phyloP scores from a whole-genome alignment of 2,113 vertebrate species.

The Lipophrys pholis region DNA sequence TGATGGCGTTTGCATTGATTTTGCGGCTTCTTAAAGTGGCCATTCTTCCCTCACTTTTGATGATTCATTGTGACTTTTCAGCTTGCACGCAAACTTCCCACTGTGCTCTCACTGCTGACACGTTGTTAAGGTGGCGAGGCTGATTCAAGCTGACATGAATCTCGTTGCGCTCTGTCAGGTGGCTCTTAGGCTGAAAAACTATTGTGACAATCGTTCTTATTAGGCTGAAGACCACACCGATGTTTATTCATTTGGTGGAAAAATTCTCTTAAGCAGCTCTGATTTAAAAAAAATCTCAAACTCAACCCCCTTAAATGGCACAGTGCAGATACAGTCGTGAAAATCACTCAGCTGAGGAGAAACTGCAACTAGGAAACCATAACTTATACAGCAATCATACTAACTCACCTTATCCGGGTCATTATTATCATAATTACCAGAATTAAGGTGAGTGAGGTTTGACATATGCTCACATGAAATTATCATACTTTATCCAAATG shows the following conservation, averaged over 20 bases:
- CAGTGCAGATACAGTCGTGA: no score
- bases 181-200: neutral
- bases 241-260: neutral
- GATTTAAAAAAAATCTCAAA: neutral
- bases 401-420: no score
- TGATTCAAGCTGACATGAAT: neutral
- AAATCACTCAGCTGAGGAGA: no score
- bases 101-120: neutral
- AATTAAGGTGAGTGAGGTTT: no score
- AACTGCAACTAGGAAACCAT: no score
- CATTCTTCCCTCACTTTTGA: neutral
- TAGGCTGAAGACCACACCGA: neutral
- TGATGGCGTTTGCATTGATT: neutral
- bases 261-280: no score
- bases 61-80: neutral
- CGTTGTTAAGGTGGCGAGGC: neutral
- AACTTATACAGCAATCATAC: no score
- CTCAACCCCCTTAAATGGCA: neutral
- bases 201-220: neutral
- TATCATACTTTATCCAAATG: no score
- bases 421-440: no score
- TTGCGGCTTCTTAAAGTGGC: neutral
- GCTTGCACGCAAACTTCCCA: neutral
- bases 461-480: neutral
- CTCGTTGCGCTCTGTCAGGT: neutral